phyloP scores from a whole-genome alignment of 2,888 invertebrate genomes.

The Rotaria socialis region DNA sequence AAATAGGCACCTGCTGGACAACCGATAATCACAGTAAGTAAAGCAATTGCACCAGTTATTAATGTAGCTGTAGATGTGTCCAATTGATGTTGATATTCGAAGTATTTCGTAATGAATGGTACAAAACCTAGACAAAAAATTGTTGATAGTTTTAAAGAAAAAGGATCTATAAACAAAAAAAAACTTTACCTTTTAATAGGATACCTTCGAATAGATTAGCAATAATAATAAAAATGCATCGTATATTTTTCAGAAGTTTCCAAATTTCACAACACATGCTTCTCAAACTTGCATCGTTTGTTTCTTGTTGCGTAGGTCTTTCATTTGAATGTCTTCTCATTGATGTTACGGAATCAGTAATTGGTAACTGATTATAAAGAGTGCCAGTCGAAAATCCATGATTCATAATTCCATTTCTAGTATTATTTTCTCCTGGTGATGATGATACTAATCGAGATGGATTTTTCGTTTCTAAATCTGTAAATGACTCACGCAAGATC shows the following conservation, averaged over 20 bases:
- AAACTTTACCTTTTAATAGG: background rate
- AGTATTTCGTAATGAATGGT: slow-evolving; percentile 40
- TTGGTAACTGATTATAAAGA: background rate
- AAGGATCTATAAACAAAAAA: too few relatives aligned
- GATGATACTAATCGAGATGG: background rate
- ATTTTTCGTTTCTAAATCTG: background rate
- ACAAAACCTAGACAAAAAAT: slow-evolving; percentile 28
- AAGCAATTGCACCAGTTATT: slow-evolving; percentile 35
- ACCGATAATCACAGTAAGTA: background rate
- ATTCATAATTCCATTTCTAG: background rate
- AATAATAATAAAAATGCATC: background rate
- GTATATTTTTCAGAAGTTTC: background rate
- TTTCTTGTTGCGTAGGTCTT: background rate
- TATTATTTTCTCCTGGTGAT: background rate
- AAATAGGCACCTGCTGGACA: slow-evolving; percentile 8
- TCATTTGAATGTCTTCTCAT: too few relatives aligned
- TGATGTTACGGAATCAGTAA: background rate
- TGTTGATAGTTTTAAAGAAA: too few relatives aligned
- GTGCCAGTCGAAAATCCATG: background rate
- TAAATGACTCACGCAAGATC: background rate
- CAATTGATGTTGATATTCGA: slow-evolving; percentile 42
- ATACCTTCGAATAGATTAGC: background rate
- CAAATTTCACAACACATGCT: background rate
- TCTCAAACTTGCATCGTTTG: background rate
- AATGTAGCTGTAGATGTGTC: slow-evolving; percentile 43